Evolutionary conservation across 2,888 invertebrate genomes (phyloP), one percentile per base, ranked within the genome.

Genomic region (Tolmerus cingulatus): DNA sequence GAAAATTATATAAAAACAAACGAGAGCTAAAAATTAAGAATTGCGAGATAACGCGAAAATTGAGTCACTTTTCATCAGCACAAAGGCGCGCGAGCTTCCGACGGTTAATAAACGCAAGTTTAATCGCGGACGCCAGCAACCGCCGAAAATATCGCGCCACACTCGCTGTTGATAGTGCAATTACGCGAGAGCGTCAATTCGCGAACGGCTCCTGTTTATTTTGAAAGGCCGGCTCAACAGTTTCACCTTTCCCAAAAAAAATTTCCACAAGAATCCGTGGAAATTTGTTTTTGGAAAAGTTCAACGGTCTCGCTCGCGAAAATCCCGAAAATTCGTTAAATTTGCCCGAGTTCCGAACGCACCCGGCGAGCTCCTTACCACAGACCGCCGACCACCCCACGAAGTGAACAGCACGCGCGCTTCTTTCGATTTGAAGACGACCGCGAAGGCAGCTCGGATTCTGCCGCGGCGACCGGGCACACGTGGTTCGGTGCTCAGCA

Each of bases 321-420:
- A 37, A 37, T 37, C 9, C 1, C 37, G 37, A 37, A 46, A 51
- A 16, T 51, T 51, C 46, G 46, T 46, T 8, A 51, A 51, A 51
- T 51, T 23, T 2, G 57, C 12, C 12, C 57, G 9, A 66, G 5
- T 51, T 23, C 12, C 66, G 19, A 27, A 27, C 66, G 66, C 66
- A 12, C 27, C 66, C 19, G 23, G 12, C 27, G 23, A 66, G 12
- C 66, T 66, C 66, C 66, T 66, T 66, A 66, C 66, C 66, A 66
- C 27, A 23, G 27, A 19, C 8, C 19, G 19, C 23, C 66, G 19
- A 27, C 66, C 66, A 19, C 19, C 66, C n/a, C 76, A 23, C 78
- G 78, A 78, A 78, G 78, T 78, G 78, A 43, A 78, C 78, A 78
- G 46, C 37, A 19, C 78, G 78, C 78, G 78, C 78, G 40, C 78